These are phyloP conservation scores for Rhynchonycteris naso DNA, from an alignment of 2,797 vertebrate genomes.

Conservation along the genomic window DNA sequence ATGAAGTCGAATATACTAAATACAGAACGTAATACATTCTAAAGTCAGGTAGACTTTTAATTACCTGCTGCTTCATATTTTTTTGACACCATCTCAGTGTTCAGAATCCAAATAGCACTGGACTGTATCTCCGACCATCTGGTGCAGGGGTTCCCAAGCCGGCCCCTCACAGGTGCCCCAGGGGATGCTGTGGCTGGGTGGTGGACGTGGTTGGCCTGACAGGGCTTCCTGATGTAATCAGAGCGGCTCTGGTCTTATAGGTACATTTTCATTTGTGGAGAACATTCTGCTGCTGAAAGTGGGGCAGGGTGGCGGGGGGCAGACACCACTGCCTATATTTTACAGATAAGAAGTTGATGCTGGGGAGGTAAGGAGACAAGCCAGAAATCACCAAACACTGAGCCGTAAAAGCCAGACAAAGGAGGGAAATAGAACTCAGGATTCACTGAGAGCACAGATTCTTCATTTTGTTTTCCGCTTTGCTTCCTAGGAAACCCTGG, in stretches of 20 bases:
- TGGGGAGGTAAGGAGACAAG: not conserved
- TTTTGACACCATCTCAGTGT: not conserved
- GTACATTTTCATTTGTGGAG: not conserved
- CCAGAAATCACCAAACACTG: not conserved
- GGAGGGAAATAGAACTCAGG: not conserved
- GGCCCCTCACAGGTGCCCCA: not conserved
- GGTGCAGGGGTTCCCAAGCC: not conserved
- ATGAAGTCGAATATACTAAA: not conserved
- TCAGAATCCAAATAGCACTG: not conserved
- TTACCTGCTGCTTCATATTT: not conserved
- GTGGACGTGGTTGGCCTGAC: not conserved
- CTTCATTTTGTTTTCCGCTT: not conserved
- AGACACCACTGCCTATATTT: not conserved
- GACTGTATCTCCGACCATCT: not conserved
- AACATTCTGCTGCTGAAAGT: not conserved
- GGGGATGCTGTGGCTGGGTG: not conserved
- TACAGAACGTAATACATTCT: not conserved
- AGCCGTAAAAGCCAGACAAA: not conserved
- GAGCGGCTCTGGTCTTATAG: not conserved
- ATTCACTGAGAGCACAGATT: not conserved
- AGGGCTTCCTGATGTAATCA: not conserved
- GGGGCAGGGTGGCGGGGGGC: not conserved
- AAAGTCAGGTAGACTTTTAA: not conserved
- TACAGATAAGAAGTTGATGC: not conserved
- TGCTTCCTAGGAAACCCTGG: slow-evolving; percentile 94